Conservation (phyloP, 1,140 invertebrate species). For the Sarcophaga bullata region DNA sequence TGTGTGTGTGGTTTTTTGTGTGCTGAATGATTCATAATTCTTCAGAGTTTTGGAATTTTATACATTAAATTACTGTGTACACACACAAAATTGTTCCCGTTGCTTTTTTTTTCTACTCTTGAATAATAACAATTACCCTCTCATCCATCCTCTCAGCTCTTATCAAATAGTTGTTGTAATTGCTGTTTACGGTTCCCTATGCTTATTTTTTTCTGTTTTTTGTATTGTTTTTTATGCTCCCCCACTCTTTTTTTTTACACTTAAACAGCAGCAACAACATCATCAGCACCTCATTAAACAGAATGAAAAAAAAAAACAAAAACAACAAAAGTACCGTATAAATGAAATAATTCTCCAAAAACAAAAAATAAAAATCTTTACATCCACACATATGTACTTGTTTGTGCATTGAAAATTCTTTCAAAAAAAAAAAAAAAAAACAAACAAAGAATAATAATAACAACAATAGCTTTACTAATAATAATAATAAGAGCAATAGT, state of each 20-base stretch:
- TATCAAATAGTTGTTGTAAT: slow-evolving; percentile 6
- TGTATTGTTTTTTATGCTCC: not conserved
- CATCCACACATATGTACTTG: not conserved
- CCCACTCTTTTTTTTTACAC: slow-evolving; percentile 8
- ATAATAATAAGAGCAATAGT: too few relatives aligned
- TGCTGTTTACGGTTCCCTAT: not conserved
- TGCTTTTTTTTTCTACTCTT: not conserved
- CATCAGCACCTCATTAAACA: not conserved
- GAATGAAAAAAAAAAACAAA: not conserved
- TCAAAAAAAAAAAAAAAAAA: too few relatives aligned
- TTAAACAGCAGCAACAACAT: not conserved
- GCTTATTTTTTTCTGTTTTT: not conserved
- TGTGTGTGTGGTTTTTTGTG: not conserved
- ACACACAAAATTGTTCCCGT: not conserved
- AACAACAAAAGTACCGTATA: not conserved
- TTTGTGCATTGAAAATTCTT: too few relatives aligned
- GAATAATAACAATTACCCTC: not conserved
- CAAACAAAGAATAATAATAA: too few relatives aligned
- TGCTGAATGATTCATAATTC: slow-evolving; percentile 34
- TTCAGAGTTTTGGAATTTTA: slow-evolving; percentile 27
- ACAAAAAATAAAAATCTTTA: slow-evolving; percentile 6
- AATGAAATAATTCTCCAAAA: not conserved
- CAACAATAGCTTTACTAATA: too few relatives aligned
- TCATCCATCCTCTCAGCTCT: not conserved
- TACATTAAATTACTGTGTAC: not conserved